Percentiles rank a stretch among this genome's conserved stretches.
Conservation (phyloP, 2,797 vertebrate genomes). For the Cheracebus regulus region DNA sequence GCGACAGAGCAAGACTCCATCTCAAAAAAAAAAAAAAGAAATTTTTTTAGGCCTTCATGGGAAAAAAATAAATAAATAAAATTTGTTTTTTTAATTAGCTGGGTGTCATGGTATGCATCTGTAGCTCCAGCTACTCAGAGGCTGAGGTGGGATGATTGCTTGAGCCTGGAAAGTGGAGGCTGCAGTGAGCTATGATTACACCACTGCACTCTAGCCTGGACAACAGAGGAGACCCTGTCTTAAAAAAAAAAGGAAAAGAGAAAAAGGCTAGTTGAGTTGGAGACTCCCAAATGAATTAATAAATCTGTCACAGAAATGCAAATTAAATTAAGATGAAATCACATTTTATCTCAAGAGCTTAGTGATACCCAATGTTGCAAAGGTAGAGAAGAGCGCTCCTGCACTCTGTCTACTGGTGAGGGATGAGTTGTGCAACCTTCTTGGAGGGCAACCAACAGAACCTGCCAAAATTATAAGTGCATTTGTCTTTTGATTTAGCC, state of each 20-base stretch:
- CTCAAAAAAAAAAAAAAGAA: no score
- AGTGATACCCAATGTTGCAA: rapidly evolving
- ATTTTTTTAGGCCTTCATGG: no score
- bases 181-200: no score
- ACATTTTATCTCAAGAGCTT: not conserved
- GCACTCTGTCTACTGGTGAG: no score
- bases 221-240: no score
- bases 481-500: not conserved
- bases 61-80: no score
- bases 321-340: not conserved
- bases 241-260: not conserved
- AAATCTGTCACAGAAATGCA: not conserved
- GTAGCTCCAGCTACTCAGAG: no score
- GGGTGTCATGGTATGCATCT: no score
- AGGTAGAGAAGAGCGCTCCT: not conserved
- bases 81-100: not conserved
- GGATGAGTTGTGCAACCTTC: rapidly evolving
- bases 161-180: no score
- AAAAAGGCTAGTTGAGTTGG: not conserved
- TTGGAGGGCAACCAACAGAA: not conserved
- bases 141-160: no score
- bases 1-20: no score
- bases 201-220: no score
- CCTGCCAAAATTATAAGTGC: not conserved
- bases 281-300: not conserved